These are phyloP conservation scores for Phengaris alcon DNA, from an alignment of 2,888 invertebrate genomes.

Conservation along the genomic window DNA sequence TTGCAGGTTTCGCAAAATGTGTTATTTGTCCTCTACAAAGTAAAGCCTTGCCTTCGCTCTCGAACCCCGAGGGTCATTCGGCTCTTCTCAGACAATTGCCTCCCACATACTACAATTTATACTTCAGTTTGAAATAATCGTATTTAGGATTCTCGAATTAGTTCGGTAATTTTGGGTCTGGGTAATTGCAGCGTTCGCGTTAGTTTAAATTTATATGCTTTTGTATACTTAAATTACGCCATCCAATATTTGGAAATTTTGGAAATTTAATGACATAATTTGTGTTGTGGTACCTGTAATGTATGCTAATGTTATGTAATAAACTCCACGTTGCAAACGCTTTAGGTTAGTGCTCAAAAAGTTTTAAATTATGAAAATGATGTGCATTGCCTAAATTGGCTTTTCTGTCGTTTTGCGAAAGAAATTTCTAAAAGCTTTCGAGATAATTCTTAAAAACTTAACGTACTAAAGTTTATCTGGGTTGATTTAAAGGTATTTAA, in stretches of 20 bases:
- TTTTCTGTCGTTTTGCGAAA: not conserved
- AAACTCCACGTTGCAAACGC: not conserved
- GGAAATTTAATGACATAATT: not conserved
- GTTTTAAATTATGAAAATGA: not conserved
- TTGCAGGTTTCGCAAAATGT: not conserved
- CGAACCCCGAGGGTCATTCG: constrained; percentile 1
- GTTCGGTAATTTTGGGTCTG: not conserved
- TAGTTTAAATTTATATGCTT: not conserved
- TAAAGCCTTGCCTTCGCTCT: not conserved
- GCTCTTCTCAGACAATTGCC: not conserved
- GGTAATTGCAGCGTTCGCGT: not conserved
- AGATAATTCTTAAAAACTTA: not conserved
- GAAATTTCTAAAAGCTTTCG: not conserved
- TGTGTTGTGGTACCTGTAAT: not conserved
- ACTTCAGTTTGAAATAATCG: constrained; percentile 6
- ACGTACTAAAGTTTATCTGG: not conserved
- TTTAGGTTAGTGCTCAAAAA: not conserved
- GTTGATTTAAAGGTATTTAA: not conserved
- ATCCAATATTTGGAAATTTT: not conserved
- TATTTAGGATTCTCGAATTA: not conserved
- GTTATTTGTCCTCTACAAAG: constrained; percentile 7
- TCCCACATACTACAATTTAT: not conserved
- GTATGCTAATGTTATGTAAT: constrained; percentile 14
- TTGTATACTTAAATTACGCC: not conserved
- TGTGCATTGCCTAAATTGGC: not conserved